Evolutionary conservation across 2,113 vertebrate genomes (phyloP), one percentile per base, ranked within the genome.

Genomic region (Hemiprocne comata): DNA sequence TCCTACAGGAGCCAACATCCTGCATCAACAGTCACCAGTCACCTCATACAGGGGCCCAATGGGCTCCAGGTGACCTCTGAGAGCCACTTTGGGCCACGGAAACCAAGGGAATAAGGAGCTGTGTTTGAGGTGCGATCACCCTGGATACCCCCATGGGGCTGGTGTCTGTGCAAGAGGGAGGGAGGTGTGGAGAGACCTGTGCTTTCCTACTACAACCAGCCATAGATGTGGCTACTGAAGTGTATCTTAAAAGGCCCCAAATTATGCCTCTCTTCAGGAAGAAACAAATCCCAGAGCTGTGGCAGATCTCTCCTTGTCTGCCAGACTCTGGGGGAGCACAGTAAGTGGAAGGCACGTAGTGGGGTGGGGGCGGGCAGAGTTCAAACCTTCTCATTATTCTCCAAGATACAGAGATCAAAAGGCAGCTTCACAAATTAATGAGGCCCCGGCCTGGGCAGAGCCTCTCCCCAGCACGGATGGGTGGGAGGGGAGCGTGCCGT

Each of bases 321-420:
- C 61, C 61, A 34, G 51, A 10, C 48, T 64, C 53, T 20, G 55
- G 72, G 78, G 69, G 38, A 83, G 72, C 28, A 33, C 89, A 93
- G 31, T 17, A 48, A 85, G 54, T 69, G 53, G 73, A 81, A 91
- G 74, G 70, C 51, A 61, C 0, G 0, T 34, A 50, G 54, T 34
- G 73, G 77, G 71, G 14, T 7, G 33, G 29, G 8, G 54, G 86
- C 4, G 0, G 73, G 60, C 75, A 84, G 85, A 74, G 89, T 93
- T 95, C 75, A 85, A 89, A 93, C 87, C 85, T 86, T 88, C 79
- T 86, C 72, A 89, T 97, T 95, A 81, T 44, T 50, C 85, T 95
- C 55, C 0, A 0, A 95, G 93, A 92, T 95, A 94, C 29, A 50
- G 91, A 95, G 91, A 97, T 97, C 93, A 97, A 96, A 97, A 85